Evolutionary conservation across 2,888 invertebrate species (phyloP), one percentile per base, ranked within the genome.

Genomic region (Macrosiphum euphorbiae): DNA sequence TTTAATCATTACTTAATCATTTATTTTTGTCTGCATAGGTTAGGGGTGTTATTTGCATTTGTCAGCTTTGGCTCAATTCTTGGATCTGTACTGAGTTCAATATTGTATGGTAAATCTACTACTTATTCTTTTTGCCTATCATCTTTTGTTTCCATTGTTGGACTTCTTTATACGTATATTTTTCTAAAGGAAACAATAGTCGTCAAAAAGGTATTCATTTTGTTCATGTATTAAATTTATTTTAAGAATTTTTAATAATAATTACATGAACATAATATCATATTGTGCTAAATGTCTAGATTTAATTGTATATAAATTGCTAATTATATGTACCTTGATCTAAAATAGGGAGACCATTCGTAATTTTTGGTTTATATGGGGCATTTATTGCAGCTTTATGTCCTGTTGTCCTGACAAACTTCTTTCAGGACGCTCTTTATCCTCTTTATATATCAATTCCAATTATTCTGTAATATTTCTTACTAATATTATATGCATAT

Each of bases 111-210:
- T 44, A 41, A 85, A 8, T 90, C 94, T 0, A 35, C 26, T 85
- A 91, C 91, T 8, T 58, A 47, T 41, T 58, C 85, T 26, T 90
- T n/a, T 93, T 94, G 87, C 47, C 28, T 11, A 85, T n/a, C 58
- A 92, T 7, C 41, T 58, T 47, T 52, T 92, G 13, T 50, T 61
- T 67, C 84, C n/a, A 89, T 94, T 47, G 20, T 50, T 28, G 87
- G n/a, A n/a, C 91, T 94, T 35, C 47, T 92, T 55, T 94, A 78
- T 58, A 58, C 89, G 4, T 93, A n/a, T 26, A 24, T 85, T 90
- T 93, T 89, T 35, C 61, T 93, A 16, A 85, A 93, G 90, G 93
- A 93, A 90, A 90, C 93, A 8, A 47, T 93, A 84, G 26, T 85
- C 44, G 61, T 61, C 1, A 93, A 89, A 84, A 26, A 90, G 85